Percentiles rank a stretch among this genome's conserved stretches.
These are phyloP conservation scores for Tiphia femorata DNA, from an alignment of 2,888 invertebrate species.

Conservation along the genomic window DNA sequence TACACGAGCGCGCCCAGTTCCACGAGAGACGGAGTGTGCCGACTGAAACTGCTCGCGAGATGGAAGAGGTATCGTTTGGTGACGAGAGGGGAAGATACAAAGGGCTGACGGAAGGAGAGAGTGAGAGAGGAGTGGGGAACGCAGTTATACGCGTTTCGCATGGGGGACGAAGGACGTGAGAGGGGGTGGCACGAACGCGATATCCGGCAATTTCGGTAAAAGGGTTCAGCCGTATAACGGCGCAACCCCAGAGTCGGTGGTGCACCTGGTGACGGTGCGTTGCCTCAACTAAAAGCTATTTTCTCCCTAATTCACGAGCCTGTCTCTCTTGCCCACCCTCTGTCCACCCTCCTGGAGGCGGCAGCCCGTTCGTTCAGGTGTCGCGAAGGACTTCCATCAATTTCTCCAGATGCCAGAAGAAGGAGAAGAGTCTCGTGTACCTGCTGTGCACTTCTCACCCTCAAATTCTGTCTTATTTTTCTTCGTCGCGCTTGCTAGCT, in stretches of 20 bases:
- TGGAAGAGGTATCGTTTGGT: neutral
- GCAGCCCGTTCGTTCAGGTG: too few relatives aligned
- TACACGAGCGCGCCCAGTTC: too few relatives aligned
- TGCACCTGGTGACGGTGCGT: slow-evolving; percentile 60
- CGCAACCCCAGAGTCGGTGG: slow-evolving; percentile 35
- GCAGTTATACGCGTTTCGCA: slow-evolving; percentile 51
- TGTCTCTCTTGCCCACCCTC: slow-evolving; percentile 17
- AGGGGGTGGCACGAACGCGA: slow-evolving; percentile 41
- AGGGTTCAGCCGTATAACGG: slow-evolving; percentile 61
- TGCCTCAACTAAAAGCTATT: slow-evolving; percentile 61
- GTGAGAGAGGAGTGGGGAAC: slow-evolving; percentile 17
- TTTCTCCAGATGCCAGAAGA: too few relatives aligned
- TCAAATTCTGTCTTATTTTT: too few relatives aligned
- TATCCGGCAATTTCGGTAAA: slow-evolving; percentile 65
- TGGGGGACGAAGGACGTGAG: too few relatives aligned
- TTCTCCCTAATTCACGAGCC: slow-evolving; percentile 57
- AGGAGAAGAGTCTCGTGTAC: too few relatives aligned
- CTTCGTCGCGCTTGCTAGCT: too few relatives aligned
- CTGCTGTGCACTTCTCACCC: too few relatives aligned
- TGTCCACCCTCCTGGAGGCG: neutral
- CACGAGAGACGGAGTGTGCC: too few relatives aligned
- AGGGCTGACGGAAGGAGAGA: neutral
- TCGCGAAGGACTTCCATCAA: neutral
- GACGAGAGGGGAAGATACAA: neutral
- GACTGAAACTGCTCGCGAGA: too few relatives aligned